Conservation (phyloP, 2,113 vertebrate species). For the Setophaga coronata region DNA sequence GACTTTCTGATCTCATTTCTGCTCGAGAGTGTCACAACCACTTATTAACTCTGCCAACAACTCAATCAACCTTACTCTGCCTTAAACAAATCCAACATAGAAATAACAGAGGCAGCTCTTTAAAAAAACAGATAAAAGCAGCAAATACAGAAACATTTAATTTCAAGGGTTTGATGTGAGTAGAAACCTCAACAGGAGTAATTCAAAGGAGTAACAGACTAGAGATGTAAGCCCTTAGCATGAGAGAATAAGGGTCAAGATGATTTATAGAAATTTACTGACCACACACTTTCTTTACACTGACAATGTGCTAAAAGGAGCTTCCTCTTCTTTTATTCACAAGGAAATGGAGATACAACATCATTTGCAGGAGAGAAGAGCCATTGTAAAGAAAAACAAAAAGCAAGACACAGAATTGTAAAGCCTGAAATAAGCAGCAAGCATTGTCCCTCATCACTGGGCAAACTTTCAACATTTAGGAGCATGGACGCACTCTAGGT, state of each 20-base stretch:
- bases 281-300: not conserved
- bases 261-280: not conserved
- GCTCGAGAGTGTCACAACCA: not conserved
- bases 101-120: not conserved
- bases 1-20: constrained; percentile 10
- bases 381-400: not conserved
- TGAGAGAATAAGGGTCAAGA: not conserved
- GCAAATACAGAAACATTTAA: not conserved
- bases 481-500: not conserved
- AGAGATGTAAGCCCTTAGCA: not conserved
- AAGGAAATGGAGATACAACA: not conserved
- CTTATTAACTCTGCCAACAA: constrained; percentile 13
- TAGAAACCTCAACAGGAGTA: not conserved
- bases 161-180: not conserved
- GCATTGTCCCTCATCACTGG: not conserved
- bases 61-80: not conserved
- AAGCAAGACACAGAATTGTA: not conserved
- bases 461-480: not conserved
- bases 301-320: not conserved
- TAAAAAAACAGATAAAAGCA: not conserved
- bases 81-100: not conserved
- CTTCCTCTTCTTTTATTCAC: not conserved
- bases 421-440: not conserved
- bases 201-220: not conserved
- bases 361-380: not conserved